A percentile compares a stretch with the other conserved stretches of the same genome.
phyloP scores from a whole-genome alignment of 2,797 vertebrate genomes.

The Macropus fuliginosus region DNA sequence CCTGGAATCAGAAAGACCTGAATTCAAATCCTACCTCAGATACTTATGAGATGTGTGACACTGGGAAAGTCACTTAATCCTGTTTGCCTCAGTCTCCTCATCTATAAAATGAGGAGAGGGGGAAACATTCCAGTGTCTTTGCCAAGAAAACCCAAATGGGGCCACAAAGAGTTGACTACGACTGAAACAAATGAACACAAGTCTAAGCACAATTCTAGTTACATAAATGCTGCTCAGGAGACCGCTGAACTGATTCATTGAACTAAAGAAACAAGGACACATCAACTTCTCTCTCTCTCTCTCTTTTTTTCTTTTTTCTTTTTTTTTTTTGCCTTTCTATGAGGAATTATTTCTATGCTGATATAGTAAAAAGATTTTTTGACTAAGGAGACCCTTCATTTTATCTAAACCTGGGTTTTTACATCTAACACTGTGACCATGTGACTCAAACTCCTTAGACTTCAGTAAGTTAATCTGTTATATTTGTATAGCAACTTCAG shows the following conservation, averaged over 20 bases:
- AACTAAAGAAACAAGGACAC: background rate
- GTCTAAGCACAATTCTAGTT: background rate
- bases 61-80: background rate
- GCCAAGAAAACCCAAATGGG: no score
- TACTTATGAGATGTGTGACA: background rate
- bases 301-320: background rate
- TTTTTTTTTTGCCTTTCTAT: background rate
- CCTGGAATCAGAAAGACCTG: background rate
- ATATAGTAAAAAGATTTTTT: background rate
- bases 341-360: background rate
- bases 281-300: background rate
- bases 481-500: background rate
- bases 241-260: background rate
- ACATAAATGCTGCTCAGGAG: background rate
- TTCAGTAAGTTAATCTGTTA: background rate
- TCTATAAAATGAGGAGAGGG: background rate
- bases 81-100: background rate
- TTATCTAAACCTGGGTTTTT: background rate
- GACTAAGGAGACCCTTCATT: background rate
- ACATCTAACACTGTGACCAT: background rate
- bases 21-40: background rate
- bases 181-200: background rate
- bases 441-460: background rate
- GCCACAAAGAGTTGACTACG: background rate
- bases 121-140: background rate